Base-by-base conservation (phyloP, 2,113 vertebrate genomes). In the Mormyrus lacerda region DNA sequence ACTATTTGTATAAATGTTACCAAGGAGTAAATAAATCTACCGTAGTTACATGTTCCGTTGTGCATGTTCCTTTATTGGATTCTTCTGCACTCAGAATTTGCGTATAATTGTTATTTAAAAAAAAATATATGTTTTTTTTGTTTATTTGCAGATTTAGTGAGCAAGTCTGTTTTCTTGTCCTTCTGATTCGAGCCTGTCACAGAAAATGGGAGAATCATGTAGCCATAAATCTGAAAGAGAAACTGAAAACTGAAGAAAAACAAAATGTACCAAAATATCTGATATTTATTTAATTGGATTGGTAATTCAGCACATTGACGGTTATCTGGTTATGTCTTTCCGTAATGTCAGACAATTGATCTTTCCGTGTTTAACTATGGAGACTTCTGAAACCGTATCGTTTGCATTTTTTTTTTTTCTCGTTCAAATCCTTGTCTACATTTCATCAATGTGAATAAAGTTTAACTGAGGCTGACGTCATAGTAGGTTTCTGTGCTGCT, bases 1-100 rank as follows among this genome's bases (percentile, higher is more conserved):
- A 97, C 96, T 97, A 97, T 97, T 98, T 97, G 97, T 98, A 98
- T 97, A 97, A 98, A 98, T 96, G 96, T 96, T 96, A 97, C 97
- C 97, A 97, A 96, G 95, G 96, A 96, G 95, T 96, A 97, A 97
- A 97, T 97, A 97, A 97, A 98, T 97, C 96, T 96, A 97, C 87
- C 8, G 8, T 97, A 98, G 97, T 96, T 98, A 83, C 89, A 89
- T 88, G 50, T n/a, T 84, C 79, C 35, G 76, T 73, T 50, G 82
- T 39, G 19, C 61, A 42, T 44, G 73, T 73, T 85, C 35, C 35
- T 61, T 76, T 89, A 51, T 55, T 44, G 31, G 76, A 44, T 44
- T 39, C 39, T 82, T 47, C 7, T 47, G 9, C 21, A 84, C 45
- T 47, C 82, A 47, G 24, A 4, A 84, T 47, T 84, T 84, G 8